Percentiles rank a stretch among this genome's conserved stretches.
phyloP scores from a whole-genome alignment of 2,113 vertebrate species.

The Hydrochoerus hydrochaeris region DNA sequence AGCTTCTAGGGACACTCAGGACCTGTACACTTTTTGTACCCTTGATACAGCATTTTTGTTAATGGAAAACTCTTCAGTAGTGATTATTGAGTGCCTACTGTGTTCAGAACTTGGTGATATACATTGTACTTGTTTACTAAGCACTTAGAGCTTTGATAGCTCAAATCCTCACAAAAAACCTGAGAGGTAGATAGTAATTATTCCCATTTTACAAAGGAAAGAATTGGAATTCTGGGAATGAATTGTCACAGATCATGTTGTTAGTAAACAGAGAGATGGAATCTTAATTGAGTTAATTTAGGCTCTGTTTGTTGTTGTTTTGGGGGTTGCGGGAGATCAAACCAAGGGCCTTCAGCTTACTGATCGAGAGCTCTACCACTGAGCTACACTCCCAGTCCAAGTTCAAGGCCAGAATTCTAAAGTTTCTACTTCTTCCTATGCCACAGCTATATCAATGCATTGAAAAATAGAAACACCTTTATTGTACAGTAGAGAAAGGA shows the following conservation, averaged over 20 bases:
- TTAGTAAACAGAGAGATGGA: not conserved
- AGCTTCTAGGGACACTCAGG: not conserved
- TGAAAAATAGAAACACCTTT: not conserved
- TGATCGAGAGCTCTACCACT: too few species aligned
- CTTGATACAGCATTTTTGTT: not conserved
- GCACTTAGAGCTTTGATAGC: not conserved
- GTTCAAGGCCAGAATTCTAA: not conserved
- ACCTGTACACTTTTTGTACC: not conserved
- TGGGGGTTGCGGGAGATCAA: not conserved
- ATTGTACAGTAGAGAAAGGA: not conserved
- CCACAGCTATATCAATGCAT: not conserved
- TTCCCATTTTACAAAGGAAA: not conserved
- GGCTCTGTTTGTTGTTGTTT: not conserved
- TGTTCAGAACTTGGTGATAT: not conserved
- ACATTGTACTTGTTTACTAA: not conserved
- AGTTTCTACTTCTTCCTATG: not conserved
- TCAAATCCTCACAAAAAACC: not conserved
- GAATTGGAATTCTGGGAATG: not conserved
- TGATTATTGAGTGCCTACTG: not conserved
- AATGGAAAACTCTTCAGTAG: not conserved
- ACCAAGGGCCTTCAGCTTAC: not conserved
- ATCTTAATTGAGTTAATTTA: conserved; percentile 23
- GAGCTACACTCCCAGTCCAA: not conserved
- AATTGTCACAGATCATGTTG: not conserved
- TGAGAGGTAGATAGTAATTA: not conserved